Evolutionary conservation across 2,888 invertebrate genomes (phyloP).

Genomic region (Rhagium mordax): DNA sequence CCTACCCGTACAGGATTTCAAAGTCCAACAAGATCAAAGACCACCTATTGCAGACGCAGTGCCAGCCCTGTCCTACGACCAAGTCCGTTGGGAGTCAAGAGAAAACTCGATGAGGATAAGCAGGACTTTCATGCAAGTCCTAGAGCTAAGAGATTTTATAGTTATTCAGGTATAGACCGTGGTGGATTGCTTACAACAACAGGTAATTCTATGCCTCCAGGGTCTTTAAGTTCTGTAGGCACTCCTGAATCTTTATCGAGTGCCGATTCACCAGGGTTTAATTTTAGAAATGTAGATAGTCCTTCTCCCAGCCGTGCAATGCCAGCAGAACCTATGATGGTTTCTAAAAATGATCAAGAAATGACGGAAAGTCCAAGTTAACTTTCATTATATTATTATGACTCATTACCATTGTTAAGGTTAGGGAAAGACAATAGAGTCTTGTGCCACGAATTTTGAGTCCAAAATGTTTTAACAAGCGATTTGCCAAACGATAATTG

Average conservation of each 20-base stretch:
- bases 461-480: slow-evolving; percentile 11
- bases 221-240: slow-evolving; percentile 74
- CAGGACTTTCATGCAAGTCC: slow-evolving; percentile 67
- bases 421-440: slow-evolving; percentile 7
- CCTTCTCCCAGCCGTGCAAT: slow-evolving; percentile 71
- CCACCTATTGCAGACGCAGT: slow-evolving; percentile 86
- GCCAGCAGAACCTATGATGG: slow-evolving; percentile 60
- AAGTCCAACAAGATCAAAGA: slow-evolving; percentile 79
- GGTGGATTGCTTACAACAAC: slow-evolving; percentile 68
- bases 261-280: slow-evolving; percentile 75
- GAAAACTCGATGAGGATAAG: slow-evolving; percentile 76
- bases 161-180: slow-evolving; percentile 63
- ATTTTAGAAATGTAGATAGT: slow-evolving; percentile 73
- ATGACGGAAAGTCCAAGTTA: slow-evolving; percentile 69
- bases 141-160: slow-evolving; percentile 69
- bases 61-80: slow-evolving; percentile 91
- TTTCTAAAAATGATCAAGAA: slow-evolving; percentile 68
- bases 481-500: neutral
- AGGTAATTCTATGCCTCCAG: slow-evolving; percentile 65
- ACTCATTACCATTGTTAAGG: slow-evolving; percentile 24
- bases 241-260: slow-evolving; percentile 77
- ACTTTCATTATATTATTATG: slow-evolving; percentile 17
- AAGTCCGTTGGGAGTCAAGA: slow-evolving; percentile 80
- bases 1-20: slow-evolving; percentile 68
- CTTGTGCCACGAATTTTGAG: neutral